Percentiles rank a stretch among this genome's conserved stretches.
Conservation (phyloP, 2,113 vertebrate species). For the Pterocles orientalis region DNA sequence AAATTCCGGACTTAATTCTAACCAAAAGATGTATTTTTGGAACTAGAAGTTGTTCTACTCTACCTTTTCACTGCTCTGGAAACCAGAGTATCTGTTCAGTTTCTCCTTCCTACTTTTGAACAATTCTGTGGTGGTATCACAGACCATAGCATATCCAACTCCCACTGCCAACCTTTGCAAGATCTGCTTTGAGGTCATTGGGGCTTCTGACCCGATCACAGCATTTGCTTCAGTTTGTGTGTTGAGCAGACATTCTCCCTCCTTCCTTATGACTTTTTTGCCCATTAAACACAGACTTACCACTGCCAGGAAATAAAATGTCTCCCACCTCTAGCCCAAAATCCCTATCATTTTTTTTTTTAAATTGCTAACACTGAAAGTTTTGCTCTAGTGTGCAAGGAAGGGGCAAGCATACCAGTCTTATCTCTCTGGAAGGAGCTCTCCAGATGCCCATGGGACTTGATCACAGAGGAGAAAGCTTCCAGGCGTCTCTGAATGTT, state of each 20-base stretch:
- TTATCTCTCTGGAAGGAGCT: slow-evolving; percentile 18
- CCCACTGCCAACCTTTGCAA: neutral
- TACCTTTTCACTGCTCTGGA: neutral
- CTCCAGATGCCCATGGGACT: slow-evolving; percentile 84
- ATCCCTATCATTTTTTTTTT: neutral
- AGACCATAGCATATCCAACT: neutral
- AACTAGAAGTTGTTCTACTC: neutral
- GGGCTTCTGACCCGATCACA: neutral
- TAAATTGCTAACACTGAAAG: neutral
- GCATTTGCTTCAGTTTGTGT: neutral
- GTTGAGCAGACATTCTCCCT: neutral
- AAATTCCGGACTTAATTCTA: neutral
- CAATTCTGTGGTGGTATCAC: neutral
- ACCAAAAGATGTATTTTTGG: neutral
- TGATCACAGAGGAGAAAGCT: slow-evolving; percentile 72
- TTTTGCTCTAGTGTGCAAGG: neutral
- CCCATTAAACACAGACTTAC: neutral
- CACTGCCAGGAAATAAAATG: neutral
- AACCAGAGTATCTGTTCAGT: neutral
- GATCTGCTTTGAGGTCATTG: neutral
- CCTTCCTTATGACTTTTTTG: neutral
- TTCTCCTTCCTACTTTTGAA: neutral
- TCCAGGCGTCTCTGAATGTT: slow-evolving; percentile 89
- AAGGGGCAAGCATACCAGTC: slow-evolving; percentile 41
- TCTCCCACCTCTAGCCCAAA: neutral